Percentiles rank a stretch among this genome's conserved stretches.
Conservation (phyloP, 2,888 invertebrate species). For the Agapostemon virescens region DNA sequence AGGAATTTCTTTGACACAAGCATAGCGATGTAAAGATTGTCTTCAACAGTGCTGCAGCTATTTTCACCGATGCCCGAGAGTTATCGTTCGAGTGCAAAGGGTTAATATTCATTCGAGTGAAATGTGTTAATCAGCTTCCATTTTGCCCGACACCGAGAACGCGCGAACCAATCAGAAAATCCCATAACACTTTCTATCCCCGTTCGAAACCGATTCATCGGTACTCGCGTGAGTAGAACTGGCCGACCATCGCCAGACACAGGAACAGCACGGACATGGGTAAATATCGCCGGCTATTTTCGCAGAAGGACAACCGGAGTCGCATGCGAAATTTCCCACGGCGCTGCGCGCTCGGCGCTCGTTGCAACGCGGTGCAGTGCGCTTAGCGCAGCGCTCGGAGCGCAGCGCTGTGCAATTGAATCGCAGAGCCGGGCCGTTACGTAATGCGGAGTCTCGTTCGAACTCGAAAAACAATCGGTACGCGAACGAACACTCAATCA, state of each 20-base stretch:
- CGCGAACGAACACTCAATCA: constrained; percentile 45
- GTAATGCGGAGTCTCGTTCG: constrained; percentile 39
- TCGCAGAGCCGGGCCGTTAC: constrained; percentile 35
- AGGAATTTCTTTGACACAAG: no score
- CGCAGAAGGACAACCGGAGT: constrained; percentile 28
- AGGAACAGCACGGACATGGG: not conserved
- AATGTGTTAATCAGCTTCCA: no score
- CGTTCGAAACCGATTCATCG: not conserved
- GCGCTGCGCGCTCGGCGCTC: not conserved
- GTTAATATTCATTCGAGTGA: no score
- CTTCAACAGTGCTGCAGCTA: no score
- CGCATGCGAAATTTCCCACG: constrained; percentile 47
- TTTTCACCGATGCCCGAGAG: no score
- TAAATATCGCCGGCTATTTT: constrained; percentile 28
- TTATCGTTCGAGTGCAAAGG: no score
- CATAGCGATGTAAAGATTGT: no score
- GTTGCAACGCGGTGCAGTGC: no score
- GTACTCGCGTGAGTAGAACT: not conserved
- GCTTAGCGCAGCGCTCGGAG: not conserved
- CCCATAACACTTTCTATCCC: not conserved
- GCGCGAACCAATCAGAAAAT: not conserved
- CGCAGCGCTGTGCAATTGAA: constrained; percentile 27
- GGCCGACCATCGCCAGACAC: not conserved
- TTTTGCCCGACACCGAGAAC: no score
- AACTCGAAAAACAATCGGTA: constrained; percentile 50